Conservation (phyloP, 2,113 vertebrate genomes). For the Chrysochloris asiatica region DNA sequence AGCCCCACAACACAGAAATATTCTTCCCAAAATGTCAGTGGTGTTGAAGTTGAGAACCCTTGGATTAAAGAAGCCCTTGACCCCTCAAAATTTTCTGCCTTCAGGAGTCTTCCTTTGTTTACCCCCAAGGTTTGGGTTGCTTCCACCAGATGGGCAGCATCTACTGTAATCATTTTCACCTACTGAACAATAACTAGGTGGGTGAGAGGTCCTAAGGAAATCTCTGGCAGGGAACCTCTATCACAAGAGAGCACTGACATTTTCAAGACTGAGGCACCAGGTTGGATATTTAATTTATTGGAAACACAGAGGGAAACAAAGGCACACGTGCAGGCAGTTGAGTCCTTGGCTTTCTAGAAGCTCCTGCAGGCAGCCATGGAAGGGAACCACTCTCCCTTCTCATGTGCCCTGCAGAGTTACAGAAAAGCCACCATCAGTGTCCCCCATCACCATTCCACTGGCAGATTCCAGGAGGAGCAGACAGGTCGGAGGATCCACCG, state of each 20-base stretch:
- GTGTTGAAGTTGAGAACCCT: neutral
- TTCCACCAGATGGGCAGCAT: neutral
- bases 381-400: neutral
- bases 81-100: neutral
- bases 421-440: neutral
- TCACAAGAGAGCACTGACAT: neutral
- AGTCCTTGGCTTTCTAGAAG: neutral
- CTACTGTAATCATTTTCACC: neutral
- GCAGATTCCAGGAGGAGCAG: neutral
- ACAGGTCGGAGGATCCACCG: neutral
- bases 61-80: neutral
- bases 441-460: neutral
- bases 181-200: neutral
- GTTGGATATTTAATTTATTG: conserved; percentile 75
- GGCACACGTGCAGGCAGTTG: neutral
- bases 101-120: neutral
- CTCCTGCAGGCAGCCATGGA: neutral
- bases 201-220: neutral
- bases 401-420: neutral
- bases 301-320: conserved; percentile 59
- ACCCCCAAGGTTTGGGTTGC: neutral
- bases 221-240: neutral
- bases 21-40: neutral
- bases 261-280: conserved; percentile 44
- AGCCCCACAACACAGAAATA: neutral